Percentiles rank a stretch among this genome's conserved stretches.
phyloP scores from a whole-genome alignment of 92 coral and sea anemone genomes.

The Anthopleura xanthogrammica region DNA sequence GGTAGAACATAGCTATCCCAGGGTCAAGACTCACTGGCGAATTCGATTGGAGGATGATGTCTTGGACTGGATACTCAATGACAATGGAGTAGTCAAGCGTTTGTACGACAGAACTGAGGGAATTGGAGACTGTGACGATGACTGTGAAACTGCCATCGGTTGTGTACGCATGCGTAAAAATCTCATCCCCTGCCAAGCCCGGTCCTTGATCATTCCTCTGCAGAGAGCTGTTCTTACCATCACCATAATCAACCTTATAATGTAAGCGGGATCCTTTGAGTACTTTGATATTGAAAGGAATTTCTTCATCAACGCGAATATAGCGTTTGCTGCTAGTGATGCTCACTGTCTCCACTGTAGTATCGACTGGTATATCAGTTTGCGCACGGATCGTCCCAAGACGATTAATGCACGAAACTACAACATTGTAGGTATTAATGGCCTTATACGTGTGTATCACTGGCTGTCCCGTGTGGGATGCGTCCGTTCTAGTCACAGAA shows the following conservation, averaged over 20 bases:
- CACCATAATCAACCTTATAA: conserved; percentile 58
- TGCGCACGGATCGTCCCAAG: conserved; percentile 51
- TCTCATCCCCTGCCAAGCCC: conserved; percentile 41
- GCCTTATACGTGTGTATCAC: conserved; percentile 55
- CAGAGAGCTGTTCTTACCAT: conserved; percentile 34
- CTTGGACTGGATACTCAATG: conserved; percentile 67
- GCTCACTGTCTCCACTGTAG: conserved; percentile 58
- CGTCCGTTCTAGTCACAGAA: conserved; percentile 52
- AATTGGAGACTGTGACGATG: conserved; percentile 63
- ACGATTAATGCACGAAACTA: conserved; percentile 66
- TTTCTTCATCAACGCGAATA: conserved; percentile 59
- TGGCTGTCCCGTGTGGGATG: conserved; percentile 42
- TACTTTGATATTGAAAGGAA: conserved; percentile 54
- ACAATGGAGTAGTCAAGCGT: conserved; percentile 36
- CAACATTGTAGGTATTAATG: conserved; percentile 60
- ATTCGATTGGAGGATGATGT: conserved; percentile 47
- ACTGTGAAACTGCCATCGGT: conserved; percentile 61
- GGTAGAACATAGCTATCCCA: conserved; percentile 42
- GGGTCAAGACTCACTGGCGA: conserved; percentile 60
- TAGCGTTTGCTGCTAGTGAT: conserved; percentile 51
- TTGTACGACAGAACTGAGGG: conserved; percentile 48
- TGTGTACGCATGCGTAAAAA: conserved; percentile 55
- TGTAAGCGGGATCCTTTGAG: conserved; percentile 69
- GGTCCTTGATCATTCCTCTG: conserved; percentile 37
- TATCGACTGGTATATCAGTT: conserved; percentile 61